Conservation (phyloP, 2,113 vertebrate species). For the Oenanthe oenanthe region DNA sequence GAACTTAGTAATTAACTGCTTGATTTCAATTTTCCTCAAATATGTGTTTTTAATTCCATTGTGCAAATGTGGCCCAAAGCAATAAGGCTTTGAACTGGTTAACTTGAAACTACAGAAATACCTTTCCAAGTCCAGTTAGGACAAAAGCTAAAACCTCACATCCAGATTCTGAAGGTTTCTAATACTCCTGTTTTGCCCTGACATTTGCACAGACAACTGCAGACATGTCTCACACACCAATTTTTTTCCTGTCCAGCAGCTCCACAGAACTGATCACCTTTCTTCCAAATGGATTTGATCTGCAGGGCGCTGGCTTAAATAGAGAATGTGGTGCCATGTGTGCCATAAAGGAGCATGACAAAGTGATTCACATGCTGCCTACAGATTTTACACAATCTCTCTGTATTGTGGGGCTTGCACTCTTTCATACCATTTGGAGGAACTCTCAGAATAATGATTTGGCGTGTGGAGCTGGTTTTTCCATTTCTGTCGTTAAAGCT, state of each 20-base stretch:
- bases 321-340: background rate
- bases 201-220: background rate
- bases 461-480: background rate
- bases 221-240: constrained; percentile 21
- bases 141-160: constrained; percentile 3
- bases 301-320: background rate
- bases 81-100: background rate
- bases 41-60: background rate
- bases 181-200: background rate
- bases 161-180: constrained; percentile 4
- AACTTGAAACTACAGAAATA: background rate
- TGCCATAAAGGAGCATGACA: constrained; percentile 5
- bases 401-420: background rate
- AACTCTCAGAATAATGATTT: constrained; percentile 24
- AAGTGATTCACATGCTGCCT: constrained; percentile 34
- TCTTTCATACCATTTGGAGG: background rate
- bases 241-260: background rate
- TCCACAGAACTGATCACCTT: background rate
- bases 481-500: constrained; percentile 36
- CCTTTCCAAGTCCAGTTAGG: background rate
- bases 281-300: constrained; percentile 9
- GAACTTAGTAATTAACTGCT: constrained; percentile 4
- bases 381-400: constrained; percentile 5
- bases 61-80: background rate
- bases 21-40: constrained; percentile 7